Conservation (phyloP, 92 coral and sea anemone species). For the Zoanthus solanderi region DNA sequence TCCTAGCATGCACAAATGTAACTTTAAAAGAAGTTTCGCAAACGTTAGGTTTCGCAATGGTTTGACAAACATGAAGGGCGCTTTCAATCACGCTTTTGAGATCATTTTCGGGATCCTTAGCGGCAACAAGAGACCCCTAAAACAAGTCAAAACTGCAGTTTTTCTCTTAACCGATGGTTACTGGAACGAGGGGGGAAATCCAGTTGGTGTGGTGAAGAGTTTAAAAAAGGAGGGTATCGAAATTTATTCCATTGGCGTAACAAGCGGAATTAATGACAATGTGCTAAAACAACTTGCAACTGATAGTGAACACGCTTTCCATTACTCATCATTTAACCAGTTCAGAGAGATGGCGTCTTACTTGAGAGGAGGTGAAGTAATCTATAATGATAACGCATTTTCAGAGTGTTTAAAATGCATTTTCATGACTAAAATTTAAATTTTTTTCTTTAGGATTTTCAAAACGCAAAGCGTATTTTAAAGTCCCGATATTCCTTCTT, state of each 20-base stretch:
- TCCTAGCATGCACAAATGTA: conserved; percentile 89
- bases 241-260: conserved; percentile 88
- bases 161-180: conserved; percentile 92
- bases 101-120: conserved; percentile 82
- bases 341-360: conserved; percentile 86
- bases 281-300: conserved; percentile 83
- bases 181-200: conserved; percentile 90
- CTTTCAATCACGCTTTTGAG: conserved; percentile 74
- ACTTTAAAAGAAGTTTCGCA: conserved; percentile 78
- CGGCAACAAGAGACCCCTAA: conserved; percentile 74
- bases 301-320: conserved; percentile 73
- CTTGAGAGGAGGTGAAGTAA: conserved; percentile 88
- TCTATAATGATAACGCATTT: too few species aligned
- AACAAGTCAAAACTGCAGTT: conserved; percentile 82
- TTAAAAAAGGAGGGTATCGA: conserved; percentile 76
- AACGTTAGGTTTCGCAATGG: conserved; percentile 74
- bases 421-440: too few species aligned
- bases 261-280: conserved; percentile 68
- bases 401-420: too few species aligned
- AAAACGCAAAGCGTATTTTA: too few species aligned
- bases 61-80: conserved; percentile 92
- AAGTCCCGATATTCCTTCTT: too few species aligned
- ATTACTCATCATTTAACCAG: conserved; percentile 73
- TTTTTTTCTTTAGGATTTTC: too few species aligned
- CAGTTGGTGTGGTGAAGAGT: conserved; percentile 60